Conservation (phyloP, 2,888 invertebrate species). For the Metalampra italica region DNA sequence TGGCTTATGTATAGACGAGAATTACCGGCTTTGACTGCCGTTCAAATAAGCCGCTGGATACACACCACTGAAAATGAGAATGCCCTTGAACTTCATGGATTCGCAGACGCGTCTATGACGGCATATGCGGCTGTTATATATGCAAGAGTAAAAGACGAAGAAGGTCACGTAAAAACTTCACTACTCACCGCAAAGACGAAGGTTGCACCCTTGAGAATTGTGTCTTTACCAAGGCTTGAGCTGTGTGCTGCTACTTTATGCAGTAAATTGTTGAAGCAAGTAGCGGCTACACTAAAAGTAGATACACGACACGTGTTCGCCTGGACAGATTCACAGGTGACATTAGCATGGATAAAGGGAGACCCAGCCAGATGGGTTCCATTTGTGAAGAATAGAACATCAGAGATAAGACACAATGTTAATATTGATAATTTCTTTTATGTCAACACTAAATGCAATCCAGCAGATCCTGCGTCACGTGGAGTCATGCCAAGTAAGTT, state of each 20-base stretch:
- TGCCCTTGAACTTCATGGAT: too few relatives aligned
- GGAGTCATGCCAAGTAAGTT: slow-evolving; percentile 17
- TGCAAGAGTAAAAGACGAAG: too few relatives aligned
- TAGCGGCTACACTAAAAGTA: not conserved
- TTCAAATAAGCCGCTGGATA: too few relatives aligned
- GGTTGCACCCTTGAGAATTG: slow-evolving; percentile 13
- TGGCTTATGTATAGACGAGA: too few relatives aligned
- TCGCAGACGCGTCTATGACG: too few relatives aligned
- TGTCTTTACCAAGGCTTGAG: slow-evolving; percentile 12
- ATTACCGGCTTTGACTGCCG: too few relatives aligned
- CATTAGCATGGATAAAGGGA: slow-evolving; percentile 20
- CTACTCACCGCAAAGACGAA: slow-evolving; percentile 2
- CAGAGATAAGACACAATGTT: slow-evolving; percentile 23
- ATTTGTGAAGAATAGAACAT: slow-evolving; percentile 21
- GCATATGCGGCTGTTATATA: too few relatives aligned
- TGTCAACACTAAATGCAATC: slow-evolving; percentile 22
- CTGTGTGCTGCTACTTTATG: slow-evolving; percentile 12
- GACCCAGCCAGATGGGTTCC: slow-evolving; percentile 14
- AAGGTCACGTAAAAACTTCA: not conserved
- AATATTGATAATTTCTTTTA: slow-evolving; percentile 17
- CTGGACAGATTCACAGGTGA: slow-evolving; percentile 23
- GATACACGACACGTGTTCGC: not conserved
- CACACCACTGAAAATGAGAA: too few relatives aligned
- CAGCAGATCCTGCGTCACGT: slow-evolving; percentile 25
- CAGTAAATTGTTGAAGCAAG: slow-evolving; percentile 1